Conservation (phyloP, 1,140 invertebrate species). For the Leptopilina boulardi region DNA sequence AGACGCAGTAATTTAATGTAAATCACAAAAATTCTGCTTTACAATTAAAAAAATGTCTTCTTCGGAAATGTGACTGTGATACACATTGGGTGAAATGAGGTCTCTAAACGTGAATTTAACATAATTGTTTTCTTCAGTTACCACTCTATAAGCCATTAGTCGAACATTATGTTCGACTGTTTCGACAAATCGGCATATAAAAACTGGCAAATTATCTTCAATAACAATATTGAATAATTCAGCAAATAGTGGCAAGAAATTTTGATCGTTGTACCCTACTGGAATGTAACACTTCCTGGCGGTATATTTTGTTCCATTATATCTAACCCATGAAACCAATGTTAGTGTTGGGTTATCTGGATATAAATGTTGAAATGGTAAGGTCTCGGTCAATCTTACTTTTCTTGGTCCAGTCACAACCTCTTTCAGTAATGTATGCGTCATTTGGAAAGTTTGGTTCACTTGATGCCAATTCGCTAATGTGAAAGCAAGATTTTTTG, state of each 20-base stretch:
- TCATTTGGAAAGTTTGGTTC: neutral
- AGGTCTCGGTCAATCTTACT: neutral
- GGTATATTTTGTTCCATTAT: neutral
- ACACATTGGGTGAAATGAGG: too few relatives aligned
- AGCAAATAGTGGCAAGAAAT: neutral
- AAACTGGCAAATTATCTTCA: neutral
- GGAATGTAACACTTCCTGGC: neutral
- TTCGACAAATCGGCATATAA: neutral
- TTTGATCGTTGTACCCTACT: neutral
- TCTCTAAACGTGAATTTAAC: neutral
- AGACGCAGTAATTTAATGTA: neutral
- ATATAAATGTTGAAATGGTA: neutral
- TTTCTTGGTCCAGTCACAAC: neutral
- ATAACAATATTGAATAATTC: neutral
- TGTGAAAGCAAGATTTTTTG: conserved; percentile 6
- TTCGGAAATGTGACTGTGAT: too few relatives aligned
- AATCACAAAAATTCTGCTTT: neutral
- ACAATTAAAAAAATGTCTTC: neutral
- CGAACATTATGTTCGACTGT: neutral
- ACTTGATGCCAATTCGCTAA: conserved; percentile 23
- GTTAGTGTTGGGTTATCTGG: neutral
- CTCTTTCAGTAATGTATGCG: neutral
- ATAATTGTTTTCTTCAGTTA: neutral
- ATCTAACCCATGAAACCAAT: neutral
- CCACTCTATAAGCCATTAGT: neutral